Evolutionary conservation across 2,113 vertebrate genomes (phyloP).

Genomic region (Phylloscopus whistleri): DNA sequence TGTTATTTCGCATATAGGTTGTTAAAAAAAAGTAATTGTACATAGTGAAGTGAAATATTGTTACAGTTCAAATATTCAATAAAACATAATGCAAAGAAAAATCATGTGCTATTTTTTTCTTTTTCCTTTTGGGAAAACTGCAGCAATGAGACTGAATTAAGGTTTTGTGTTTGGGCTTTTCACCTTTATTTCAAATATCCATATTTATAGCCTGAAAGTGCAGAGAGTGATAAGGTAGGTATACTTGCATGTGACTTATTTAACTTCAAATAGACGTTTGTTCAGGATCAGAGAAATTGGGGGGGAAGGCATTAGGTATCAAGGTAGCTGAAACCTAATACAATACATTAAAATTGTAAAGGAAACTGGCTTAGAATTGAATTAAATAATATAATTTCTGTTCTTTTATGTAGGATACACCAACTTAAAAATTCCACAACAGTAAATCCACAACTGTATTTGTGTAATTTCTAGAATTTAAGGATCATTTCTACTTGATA

Average conservation of each 20-base stretch:
- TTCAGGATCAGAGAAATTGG: neutral
- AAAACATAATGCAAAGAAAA: neutral
- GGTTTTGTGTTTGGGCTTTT: neutral
- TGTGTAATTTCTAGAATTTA: neutral
- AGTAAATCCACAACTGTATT: neutral
- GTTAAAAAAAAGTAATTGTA: neutral
- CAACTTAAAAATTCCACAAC: neutral
- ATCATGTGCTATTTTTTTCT: neutral
- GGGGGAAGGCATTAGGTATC: accelerated
- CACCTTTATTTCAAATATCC: neutral
- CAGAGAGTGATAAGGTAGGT: neutral
- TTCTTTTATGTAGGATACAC: neutral
- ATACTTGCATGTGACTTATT: neutral
- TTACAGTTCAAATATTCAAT: neutral
- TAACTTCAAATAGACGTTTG: neutral
- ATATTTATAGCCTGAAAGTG: neutral
- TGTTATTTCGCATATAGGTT: neutral
- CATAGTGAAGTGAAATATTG: neutral
- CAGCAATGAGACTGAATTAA: neutral
- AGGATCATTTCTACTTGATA: neutral
- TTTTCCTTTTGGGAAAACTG: neutral
- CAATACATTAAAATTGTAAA: neutral
- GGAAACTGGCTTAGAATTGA: neutral
- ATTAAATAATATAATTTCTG: neutral
- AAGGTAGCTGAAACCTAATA: neutral